phyloP scores from a whole-genome alignment of 2,797 vertebrate genomes.

The Thunnus albacares region DNA sequence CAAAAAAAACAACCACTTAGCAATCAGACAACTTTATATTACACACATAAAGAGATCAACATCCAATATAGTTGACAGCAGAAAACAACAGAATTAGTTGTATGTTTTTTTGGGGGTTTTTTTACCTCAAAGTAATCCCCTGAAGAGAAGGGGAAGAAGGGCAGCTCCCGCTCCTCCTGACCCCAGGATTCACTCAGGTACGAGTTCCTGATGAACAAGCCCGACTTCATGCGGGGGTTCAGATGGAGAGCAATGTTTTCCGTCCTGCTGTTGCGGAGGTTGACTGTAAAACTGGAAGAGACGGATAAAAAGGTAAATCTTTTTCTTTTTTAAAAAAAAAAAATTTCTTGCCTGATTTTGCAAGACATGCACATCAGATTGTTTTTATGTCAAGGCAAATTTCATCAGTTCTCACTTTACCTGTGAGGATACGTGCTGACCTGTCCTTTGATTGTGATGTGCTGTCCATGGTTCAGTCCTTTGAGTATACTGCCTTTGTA shows the following conservation, averaged over 20 bases:
- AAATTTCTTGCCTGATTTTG: no score
- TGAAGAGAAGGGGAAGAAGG: constrained; percentile 91
- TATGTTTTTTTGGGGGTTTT: background rate
- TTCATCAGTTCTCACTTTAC: constrained; percentile 73
- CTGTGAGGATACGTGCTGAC: constrained; percentile 90
- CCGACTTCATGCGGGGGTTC: constrained; percentile 91
- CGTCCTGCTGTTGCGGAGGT: constrained; percentile 88
- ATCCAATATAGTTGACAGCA: background rate
- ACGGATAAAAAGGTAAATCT: background rate
- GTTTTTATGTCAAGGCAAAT: background rate
- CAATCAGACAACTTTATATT: background rate
- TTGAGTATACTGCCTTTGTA: constrained; percentile 88
- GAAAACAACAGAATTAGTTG: background rate
- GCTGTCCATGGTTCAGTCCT: constrained; percentile 89
- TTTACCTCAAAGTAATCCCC: constrained; percentile 98
- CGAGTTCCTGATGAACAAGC: constrained; percentile 93
- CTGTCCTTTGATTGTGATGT: constrained; percentile 93
- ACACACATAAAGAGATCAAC: background rate
- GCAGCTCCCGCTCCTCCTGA: constrained; percentile 91
- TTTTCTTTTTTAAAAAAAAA: background rate
- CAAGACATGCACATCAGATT: background rate
- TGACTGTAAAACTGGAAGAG: constrained; percentile 88
- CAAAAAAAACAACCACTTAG: background rate
- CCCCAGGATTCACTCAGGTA: constrained; percentile 94
- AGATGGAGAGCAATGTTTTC: constrained; percentile 94